Evolutionary conservation across 23 tunicate genomes (phyloP).

Genomic region (Styela clava): DNA sequence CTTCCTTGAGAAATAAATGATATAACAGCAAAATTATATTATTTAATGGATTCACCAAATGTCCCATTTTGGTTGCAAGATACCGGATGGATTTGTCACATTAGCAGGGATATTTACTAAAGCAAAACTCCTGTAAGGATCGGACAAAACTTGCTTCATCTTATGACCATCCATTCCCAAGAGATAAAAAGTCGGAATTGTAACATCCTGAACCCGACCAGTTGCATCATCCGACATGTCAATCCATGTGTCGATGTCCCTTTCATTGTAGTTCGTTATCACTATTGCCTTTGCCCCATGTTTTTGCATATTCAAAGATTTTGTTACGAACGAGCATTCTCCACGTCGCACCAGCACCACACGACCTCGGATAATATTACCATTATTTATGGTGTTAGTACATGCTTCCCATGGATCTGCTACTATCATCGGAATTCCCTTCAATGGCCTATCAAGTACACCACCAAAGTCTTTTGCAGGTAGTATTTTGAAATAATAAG

Average conservation of each 20-base stretch:
- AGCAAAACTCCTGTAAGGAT: constrained; percentile 1
- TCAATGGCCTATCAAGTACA: constrained; percentile 21
- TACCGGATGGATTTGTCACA: not conserved
- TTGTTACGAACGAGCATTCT: constrained; percentile 80
- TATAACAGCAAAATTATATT: no score
- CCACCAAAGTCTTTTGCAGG: constrained; percentile 77
- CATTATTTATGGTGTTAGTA: constrained; percentile 47
- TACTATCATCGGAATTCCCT: constrained; percentile 33
- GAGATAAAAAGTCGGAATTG: constrained; percentile 69
- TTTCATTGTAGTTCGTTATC: constrained; percentile 43
- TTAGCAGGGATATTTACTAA: constrained; percentile 12
- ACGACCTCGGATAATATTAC: constrained; percentile 38
- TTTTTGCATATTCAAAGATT: constrained; percentile 62
- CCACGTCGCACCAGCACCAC: constrained; percentile 70
- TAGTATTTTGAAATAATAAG: constrained; percentile 78
- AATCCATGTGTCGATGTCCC: constrained; percentile 48
- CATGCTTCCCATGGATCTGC: constrained; percentile 78
- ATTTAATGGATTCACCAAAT: constrained; percentile 14
- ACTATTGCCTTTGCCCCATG: constrained; percentile 72
- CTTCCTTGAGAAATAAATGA: not conserved
- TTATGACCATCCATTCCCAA: constrained; percentile 81
- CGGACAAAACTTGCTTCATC: constrained; percentile 6
- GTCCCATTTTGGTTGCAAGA: constrained; percentile 20
- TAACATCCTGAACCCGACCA: constrained; percentile 33
- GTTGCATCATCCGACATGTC: constrained; percentile 85